phyloP scores from a whole-genome alignment of 2,797 vertebrate species.

The Ataeniobius toweri region DNA sequence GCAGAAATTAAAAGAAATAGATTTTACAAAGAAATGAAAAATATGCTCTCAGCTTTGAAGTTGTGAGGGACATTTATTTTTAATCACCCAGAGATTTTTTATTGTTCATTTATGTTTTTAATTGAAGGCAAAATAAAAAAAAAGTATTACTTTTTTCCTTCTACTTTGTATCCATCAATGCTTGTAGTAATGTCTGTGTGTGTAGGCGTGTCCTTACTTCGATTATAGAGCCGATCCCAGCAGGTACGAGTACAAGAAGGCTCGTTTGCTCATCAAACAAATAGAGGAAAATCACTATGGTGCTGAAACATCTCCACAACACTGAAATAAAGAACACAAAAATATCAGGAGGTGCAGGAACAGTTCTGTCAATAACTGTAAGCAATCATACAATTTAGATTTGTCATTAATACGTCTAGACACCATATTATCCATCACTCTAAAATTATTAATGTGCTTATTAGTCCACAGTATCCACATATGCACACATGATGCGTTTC shows the following conservation, averaged over 20 bases:
- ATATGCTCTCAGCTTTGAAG: neutral
- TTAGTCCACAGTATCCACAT: neutral
- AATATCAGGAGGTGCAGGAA: neutral
- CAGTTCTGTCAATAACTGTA: neutral
- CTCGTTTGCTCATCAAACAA: constrained; percentile 97
- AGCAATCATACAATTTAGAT: neutral
- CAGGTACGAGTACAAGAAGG: constrained; percentile 93
- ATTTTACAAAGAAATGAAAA: neutral
- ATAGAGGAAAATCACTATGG: constrained; percentile 96
- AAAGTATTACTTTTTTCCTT: neutral
- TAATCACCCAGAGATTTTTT: neutral
- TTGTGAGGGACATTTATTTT: neutral
- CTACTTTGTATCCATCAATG: neutral
- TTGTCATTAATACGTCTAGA: neutral
- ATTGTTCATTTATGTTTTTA: neutral
- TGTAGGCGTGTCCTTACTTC: constrained; percentile 79
- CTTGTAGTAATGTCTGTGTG: neutral
- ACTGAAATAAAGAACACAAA: constrained; percentile 76
- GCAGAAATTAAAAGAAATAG: neutral
- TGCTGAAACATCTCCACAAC: constrained; percentile 98
- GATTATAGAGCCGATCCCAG: constrained; percentile 92
- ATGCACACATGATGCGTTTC: neutral
- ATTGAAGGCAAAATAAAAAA: neutral
- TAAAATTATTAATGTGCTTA: constrained; percentile 4
- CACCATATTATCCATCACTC: neutral